phyloP scores from a whole-genome alignment of 2,797 vertebrate genomes.

The Acrocephalus scirpaceus region DNA sequence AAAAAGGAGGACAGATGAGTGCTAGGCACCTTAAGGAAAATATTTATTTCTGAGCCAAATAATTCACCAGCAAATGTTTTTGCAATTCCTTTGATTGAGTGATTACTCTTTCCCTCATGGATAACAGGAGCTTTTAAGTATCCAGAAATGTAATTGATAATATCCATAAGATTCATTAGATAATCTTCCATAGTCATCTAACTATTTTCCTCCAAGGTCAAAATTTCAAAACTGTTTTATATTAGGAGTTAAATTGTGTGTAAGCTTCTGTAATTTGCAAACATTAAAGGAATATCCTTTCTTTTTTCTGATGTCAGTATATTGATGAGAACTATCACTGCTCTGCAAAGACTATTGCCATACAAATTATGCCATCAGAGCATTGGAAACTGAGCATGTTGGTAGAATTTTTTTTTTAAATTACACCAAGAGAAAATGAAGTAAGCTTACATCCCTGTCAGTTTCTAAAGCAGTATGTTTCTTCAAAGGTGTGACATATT shows the following conservation, averaged over 20 bases:
- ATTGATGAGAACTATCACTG: slow-evolving; percentile 6
- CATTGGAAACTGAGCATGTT: neutral
- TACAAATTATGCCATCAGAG: neutral
- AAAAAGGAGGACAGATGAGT: neutral
- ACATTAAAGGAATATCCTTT: neutral
- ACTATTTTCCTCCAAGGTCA: neutral
- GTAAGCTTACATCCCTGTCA: neutral
- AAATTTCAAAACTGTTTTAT: neutral
- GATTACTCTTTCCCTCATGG: neutral
- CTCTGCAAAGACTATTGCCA: neutral
- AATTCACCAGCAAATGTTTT: neutral
- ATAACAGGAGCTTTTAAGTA: neutral
- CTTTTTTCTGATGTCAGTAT: neutral
- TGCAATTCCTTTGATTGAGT: neutral
- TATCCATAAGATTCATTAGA: neutral
- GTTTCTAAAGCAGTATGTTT: neutral
- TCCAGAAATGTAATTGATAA: neutral
- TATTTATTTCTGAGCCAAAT: neutral
- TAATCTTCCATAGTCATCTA: neutral
- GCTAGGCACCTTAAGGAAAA: neutral
- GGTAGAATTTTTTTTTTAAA: neutral
- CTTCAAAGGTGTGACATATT: neutral
- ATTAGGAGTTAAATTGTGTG: neutral
- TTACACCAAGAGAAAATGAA: neutral
- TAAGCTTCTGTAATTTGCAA: slow-evolving; percentile 13